Evolutionary conservation across 2,888 invertebrate species (phyloP).

Genomic region (Cantharis lateralis): DNA sequence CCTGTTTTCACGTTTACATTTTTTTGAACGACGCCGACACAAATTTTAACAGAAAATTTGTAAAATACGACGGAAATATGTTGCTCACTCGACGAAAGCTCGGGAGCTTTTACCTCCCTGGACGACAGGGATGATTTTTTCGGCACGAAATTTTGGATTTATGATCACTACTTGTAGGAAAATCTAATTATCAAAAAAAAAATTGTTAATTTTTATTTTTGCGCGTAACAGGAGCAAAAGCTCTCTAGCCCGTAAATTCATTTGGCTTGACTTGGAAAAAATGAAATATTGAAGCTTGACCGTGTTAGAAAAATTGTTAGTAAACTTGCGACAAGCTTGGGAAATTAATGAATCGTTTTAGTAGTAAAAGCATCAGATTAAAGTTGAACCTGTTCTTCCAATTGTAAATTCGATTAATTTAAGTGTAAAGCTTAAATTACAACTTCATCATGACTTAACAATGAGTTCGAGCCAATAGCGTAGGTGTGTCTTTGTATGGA

Average conservation of each 20-base stretch:
- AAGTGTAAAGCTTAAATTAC: slow-evolving; percentile 1
- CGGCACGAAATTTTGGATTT: not conserved
- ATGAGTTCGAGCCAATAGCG: not conserved
- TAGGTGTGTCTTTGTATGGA: not conserved
- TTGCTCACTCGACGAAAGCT: not conserved
- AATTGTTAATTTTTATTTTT: not conserved
- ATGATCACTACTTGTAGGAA: not conserved
- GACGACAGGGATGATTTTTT: not conserved
- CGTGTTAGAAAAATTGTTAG: not conserved
- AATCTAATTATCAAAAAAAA: not conserved
- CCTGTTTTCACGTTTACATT: not conserved
- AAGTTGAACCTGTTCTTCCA: not conserved
- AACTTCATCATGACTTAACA: slow-evolving; percentile 9
- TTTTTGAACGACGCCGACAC: not conserved
- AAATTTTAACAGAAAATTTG: not conserved
- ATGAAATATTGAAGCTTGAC: not conserved
- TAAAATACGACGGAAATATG: not conserved
- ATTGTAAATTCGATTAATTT: not conserved
- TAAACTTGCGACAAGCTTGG: not conserved
- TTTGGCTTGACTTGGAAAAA: not conserved
- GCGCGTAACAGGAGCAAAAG: not conserved
- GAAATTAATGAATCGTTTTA: not conserved
- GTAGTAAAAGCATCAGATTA: not conserved
- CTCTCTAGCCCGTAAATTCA: not conserved
- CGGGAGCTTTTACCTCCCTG: not conserved